Evolutionary conservation across 2,888 invertebrate genomes (phyloP).

Genomic region (Mellilla xanthometata): DNA sequence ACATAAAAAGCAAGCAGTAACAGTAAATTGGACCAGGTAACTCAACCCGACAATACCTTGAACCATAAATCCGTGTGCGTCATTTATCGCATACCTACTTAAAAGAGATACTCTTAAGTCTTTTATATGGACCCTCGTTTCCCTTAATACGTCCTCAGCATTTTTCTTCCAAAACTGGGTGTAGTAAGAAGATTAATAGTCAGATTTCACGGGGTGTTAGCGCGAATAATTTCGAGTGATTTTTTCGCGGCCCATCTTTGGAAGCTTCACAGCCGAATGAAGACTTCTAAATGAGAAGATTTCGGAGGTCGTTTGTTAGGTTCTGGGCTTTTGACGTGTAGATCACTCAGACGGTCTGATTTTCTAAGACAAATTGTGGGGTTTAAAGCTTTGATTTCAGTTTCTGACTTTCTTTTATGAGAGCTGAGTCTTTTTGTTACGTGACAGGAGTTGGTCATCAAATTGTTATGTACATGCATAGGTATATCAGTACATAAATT

Average conservation of each 20-base stretch:
- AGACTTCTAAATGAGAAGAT: conserved; percentile 9
- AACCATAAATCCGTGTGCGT: conserved; percentile 8
- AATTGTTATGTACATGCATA: no score
- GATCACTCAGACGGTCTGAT: conserved; percentile 1
- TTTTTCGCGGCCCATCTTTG: conserved; percentile 38
- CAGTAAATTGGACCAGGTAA: no score
- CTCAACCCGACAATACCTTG: no score
- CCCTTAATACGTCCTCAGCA: conserved; percentile 28
- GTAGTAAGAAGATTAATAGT: conserved; percentile 56
- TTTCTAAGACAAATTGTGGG: conserved; percentile 3
- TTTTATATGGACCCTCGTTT: conserved; percentile 32
- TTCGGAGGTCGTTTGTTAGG: conserved; percentile 7
- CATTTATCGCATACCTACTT: conserved; percentile 13
- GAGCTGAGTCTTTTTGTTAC: no score
- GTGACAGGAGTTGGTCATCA: no score
- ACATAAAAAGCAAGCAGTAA: no score
- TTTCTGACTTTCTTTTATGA: neutral
- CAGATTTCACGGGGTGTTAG: conserved; percentile 62
- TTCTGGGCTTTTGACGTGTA: conserved; percentile 3
- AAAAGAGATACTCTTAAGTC: conserved; percentile 22
- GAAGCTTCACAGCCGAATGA: conserved; percentile 1
- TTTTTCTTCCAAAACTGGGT: conserved; percentile 33
- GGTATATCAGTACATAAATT: no score
- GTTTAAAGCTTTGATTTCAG: neutral
- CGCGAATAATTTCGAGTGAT: conserved; percentile 59